Base-by-base conservation (phyloP, 1,140 invertebrate species). In the Potamilus streckersoni region DNA sequence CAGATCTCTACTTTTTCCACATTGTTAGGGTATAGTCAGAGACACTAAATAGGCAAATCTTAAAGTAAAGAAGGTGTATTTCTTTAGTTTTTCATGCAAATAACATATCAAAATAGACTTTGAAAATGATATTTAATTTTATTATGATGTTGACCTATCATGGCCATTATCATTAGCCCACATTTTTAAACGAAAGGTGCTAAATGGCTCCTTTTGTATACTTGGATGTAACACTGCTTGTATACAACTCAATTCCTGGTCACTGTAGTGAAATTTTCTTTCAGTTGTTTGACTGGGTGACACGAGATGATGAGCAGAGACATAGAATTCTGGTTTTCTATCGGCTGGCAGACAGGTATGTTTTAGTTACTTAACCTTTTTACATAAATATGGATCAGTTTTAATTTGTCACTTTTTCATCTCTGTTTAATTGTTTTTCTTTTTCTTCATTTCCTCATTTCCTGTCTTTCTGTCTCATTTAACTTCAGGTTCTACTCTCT, bases 251-350 rank as follows among this genome's bases (percentile, higher is more conserved):
- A 4, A 49, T 49, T 49, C 38, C 38, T 49, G 11, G 38, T 49
- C 6, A 49, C 38, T 6, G 38, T 49, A 49, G 38, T 49, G 38
- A 49, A 49, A 6, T 8, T 74, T n/a, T 65, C n/a, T 80, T 71
- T 71, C 61, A 89, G 89, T 91, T 98, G 4, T 96, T 94, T 85
- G 94, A 95, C 82, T 98, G 96, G 96, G 90, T 90, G 4, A 87
- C 84, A 23, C 70, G 82, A 55, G 83, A 86, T 38, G 85, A 86
- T 92, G 94, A 3, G 91, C 93, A 60, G 91, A 93, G 91, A 78
- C 92, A 93, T 63, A 90, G 95, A 83, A 91, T 92, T 15, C 93
- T 96, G 59, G 94, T 93, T 1, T 96, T 96, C 87, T 96, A 95
- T 83, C 93, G 81, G 74, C 73, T 88, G 6, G 84, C 79, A 49